These are phyloP conservation scores for Carassius gibelio DNA, from an alignment of 2,113 vertebrate species.

Conservation along the genomic window DNA sequence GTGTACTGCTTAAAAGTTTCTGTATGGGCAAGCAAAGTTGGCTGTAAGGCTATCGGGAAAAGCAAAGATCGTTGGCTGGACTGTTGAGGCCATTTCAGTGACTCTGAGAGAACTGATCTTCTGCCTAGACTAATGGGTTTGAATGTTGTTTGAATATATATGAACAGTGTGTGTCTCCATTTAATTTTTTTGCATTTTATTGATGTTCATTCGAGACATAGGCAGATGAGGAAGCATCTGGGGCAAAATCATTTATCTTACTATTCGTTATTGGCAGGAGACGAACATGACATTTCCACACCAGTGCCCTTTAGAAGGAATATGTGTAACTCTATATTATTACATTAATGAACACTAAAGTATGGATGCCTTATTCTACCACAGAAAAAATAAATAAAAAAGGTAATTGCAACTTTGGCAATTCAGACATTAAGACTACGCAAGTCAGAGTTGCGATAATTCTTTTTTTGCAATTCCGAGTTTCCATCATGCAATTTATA, in stretches of 20 bases:
- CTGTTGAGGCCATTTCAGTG: background rate
- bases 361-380: no score
- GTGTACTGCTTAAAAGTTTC: slow-evolving; percentile 21
- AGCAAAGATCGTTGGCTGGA: slow-evolving; percentile 34
- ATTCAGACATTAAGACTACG: no score
- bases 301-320: slow-evolving; percentile 16
- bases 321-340: background rate
- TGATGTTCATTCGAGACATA: background rate
- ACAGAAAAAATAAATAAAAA: no score
- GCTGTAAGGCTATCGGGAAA: slow-evolving; percentile 5
- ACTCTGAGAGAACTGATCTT: slow-evolving; percentile 27
- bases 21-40: slow-evolving; percentile 25
- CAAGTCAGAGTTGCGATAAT: no score
- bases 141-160: slow-evolving; percentile 15
- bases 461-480: no score
- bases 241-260: background rate
- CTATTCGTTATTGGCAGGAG: slow-evolving; percentile 8
- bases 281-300: slow-evolving; percentile 29
- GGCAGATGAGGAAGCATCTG: background rate
- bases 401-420: no score
- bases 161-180: background rate
- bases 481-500: no score
- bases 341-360: no score
- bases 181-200: background rate
- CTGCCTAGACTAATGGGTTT: background rate